phyloP scores from a whole-genome alignment of 2,113 vertebrate species.

The Xiphophorus couchianus region DNA sequence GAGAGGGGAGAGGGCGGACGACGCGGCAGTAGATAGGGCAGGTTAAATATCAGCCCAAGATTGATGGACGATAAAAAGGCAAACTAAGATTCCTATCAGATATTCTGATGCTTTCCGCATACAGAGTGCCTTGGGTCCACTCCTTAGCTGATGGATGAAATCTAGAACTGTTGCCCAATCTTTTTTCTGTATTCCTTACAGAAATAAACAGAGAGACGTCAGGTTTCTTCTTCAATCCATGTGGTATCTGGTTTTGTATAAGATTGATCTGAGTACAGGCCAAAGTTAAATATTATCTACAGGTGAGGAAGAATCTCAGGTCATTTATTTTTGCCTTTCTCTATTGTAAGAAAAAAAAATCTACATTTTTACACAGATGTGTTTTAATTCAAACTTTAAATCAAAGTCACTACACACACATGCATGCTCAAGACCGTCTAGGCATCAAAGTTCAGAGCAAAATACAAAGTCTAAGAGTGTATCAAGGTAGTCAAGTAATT shows the following conservation, averaged over 20 bases:
- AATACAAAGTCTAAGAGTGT: background rate
- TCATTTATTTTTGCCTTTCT: background rate
- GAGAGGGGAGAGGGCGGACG: background rate
- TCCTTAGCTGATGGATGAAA: background rate
- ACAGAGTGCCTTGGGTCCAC: background rate
- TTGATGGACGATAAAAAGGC: background rate
- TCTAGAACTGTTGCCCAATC: background rate
- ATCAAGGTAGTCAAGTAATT: background rate
- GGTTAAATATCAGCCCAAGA: slow-evolving; percentile 1
- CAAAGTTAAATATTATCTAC: background rate
- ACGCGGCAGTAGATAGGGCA: background rate
- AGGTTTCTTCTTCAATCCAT: background rate
- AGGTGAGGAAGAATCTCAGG: no score
- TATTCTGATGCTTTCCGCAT: background rate
- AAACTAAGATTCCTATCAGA: background rate
- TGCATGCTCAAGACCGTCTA: no score
- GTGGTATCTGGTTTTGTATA: background rate
- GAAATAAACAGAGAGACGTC: background rate
- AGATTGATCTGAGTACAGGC: background rate
- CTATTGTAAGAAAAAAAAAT: background rate
- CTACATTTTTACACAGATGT: no score
- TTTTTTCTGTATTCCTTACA: background rate
- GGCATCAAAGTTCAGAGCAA: background rate
- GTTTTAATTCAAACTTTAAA: no score
- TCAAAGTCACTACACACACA: no score